Evolutionary conservation across 2,888 invertebrate genomes (phyloP).

Genomic region (Abscondita cerata): DNA sequence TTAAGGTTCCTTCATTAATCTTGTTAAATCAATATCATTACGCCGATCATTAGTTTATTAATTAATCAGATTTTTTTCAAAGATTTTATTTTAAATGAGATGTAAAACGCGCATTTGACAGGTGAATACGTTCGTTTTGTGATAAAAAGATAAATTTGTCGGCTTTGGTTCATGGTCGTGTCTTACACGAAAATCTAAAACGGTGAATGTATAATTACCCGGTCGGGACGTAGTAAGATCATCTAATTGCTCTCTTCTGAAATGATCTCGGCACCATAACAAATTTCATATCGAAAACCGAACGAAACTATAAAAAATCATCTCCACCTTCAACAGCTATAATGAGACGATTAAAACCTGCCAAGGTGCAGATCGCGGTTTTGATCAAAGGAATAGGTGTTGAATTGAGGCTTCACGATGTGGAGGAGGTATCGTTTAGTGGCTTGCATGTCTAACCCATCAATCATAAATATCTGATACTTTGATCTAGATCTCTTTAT

Average conservation of each 20-base stretch:
- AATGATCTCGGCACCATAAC: slow-evolving; percentile 24
- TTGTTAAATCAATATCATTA: slow-evolving; percentile 13
- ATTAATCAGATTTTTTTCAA: slow-evolving; percentile 6
- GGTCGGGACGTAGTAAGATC: slow-evolving; percentile 11
- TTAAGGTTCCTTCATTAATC: slow-evolving; percentile 10
- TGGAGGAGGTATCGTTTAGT: slow-evolving; percentile 53
- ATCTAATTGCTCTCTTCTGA: slow-evolving; percentile 24
- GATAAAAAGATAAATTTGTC: not conserved
- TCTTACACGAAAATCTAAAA: slow-evolving; percentile 16
- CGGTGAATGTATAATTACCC: slow-evolving; percentile 31
- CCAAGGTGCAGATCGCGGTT: slow-evolving; percentile 50
- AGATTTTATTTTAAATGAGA: slow-evolving; percentile 6
- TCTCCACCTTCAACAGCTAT: slow-evolving; percentile 50
- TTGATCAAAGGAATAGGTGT: slow-evolving; percentile 56
- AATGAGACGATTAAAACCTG: slow-evolving; percentile 53
- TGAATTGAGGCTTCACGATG: slow-evolving; percentile 56
- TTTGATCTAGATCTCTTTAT: slow-evolving; percentile 54
- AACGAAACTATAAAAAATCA: slow-evolving; percentile 25
- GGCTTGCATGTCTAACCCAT: slow-evolving; percentile 52
- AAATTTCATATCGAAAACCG: slow-evolving; percentile 25
- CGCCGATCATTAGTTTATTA: slow-evolving; percentile 4
- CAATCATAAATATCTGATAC: slow-evolving; percentile 56
- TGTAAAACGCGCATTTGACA: slow-evolving; percentile 4
- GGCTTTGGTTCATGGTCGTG: slow-evolving; percentile 21
- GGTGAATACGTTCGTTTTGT: not conserved